Evolutionary conservation across 2,113 vertebrate genomes (phyloP), one percentile per base, ranked within the genome.

Genomic region (Semnornis frantzii): DNA sequence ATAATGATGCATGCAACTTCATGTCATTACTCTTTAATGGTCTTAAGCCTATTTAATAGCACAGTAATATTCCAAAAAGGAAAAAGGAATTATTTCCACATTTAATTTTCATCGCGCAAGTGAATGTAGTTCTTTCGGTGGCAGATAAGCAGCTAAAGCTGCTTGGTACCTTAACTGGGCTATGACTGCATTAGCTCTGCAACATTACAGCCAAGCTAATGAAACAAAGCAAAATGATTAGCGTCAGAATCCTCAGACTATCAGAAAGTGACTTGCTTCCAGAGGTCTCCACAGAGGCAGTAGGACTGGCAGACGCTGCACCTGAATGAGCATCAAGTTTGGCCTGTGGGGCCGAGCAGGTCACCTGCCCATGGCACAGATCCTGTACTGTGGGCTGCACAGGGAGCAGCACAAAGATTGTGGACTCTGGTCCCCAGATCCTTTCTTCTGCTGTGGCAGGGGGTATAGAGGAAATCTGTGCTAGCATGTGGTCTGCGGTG

Each of bases 1-100:
- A 98, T 97, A 98, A 98, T 95, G 97, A 97, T 90, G 97, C 97
- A 95, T 98, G 92, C 95, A 97, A 95, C 95, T 95, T 97, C 87
- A 95, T 93, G 95, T 95, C 97, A 97, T 98, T 97, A 97, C 96
- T 96, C 95, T 97, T 97, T 97, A 98, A 98, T 76, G 50, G 91
- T 95, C 96, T 97, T 97, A 97, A 96, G 95, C 97, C 97, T 96
- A 96, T 96, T 97, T 97, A 97, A 98, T 97, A 97, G 95, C 95
- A 98, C 76, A 93, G 97, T 97, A 97, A 98, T 97, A 97, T 96
- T 97, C 97, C 94, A 97, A 95, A 97, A 97, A 97, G 85, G 90
- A 97, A 97, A 83, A 82, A 54, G n/a, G 90, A 98, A 97, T 97
- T 97, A 97, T 97, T 97, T 97, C 96, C 91, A 96, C 96, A 95